These are phyloP conservation scores for Caradrina kadenii DNA, from an alignment of 2,888 invertebrate species.

Conservation along the genomic window DNA sequence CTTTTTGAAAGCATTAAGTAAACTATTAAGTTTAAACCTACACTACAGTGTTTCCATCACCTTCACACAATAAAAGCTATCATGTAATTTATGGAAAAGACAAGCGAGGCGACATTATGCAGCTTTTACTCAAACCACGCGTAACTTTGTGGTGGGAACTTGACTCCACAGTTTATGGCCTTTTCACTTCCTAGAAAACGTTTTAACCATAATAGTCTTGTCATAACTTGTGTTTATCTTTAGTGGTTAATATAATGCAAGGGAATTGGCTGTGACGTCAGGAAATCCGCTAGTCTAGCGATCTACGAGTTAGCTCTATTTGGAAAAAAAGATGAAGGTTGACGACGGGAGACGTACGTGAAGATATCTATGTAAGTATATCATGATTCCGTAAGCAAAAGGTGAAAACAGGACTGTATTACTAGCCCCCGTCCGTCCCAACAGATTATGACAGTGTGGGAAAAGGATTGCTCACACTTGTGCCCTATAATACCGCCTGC, in stretches of 20 bases:
- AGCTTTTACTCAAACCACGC: conserved; percentile 25
- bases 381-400: too few species aligned
- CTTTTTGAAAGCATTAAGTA: too few species aligned
- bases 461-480: too few species aligned
- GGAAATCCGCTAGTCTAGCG: conserved; percentile 6
- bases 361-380: too few species aligned
- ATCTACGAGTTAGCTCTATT: not conserved
- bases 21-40: not conserved
- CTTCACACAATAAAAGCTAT: conserved; percentile 11
- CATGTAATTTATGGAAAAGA: conserved; percentile 18
- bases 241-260: conserved; percentile 25
- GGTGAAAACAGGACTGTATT: too few species aligned
- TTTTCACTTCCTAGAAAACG: conserved; percentile 53
- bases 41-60: not conserved
- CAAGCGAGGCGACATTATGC: conserved; percentile 23
- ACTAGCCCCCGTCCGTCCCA: too few species aligned
- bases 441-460: too few species aligned
- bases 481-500: too few species aligned
- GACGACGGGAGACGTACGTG: too few species aligned
- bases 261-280: conserved; percentile 15
- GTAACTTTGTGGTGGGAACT: conserved; percentile 36
- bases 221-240: conserved; percentile 53
- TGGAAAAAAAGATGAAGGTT: not conserved
- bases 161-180: conserved; percentile 39
- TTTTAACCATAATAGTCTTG: conserved; percentile 49